phyloP scores from a whole-genome alignment of 2,888 invertebrate genomes.

The Eupeodes luniger region DNA sequence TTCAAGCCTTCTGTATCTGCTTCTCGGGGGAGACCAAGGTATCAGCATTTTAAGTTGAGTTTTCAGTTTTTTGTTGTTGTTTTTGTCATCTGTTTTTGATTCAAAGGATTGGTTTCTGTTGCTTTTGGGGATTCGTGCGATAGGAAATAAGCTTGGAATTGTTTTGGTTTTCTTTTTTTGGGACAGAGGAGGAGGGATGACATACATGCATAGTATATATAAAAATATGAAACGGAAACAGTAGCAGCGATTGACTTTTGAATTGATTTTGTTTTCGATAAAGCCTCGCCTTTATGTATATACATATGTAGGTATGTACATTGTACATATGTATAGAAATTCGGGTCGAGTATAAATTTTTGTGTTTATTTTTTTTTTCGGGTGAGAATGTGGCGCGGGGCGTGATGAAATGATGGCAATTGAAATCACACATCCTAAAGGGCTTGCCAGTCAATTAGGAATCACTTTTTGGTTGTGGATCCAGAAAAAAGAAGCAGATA shows the following conservation, averaged over 20 bases:
- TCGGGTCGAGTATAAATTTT: neutral
- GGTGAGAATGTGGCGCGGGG: neutral
- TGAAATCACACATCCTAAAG: slow-evolving; percentile 24
- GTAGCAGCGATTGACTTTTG: slow-evolving; percentile 62
- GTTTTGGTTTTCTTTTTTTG: slow-evolving; percentile 22
- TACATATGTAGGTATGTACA: no score
- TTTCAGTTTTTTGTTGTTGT: neutral
- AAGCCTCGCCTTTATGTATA: neutral
- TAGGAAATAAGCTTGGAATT: slow-evolving; percentile 30
- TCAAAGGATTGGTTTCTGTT: slow-evolving; percentile 31
- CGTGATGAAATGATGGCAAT: neutral
- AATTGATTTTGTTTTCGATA: slow-evolving; percentile 41
- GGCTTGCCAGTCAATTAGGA: slow-evolving; percentile 44
- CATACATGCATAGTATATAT: neutral
- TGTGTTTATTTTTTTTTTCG: no score
- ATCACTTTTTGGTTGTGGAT: slow-evolving; percentile 1
- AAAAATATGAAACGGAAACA: slow-evolving; percentile 50
- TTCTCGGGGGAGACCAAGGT: neutral
- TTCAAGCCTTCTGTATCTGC: neutral
- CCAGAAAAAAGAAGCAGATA: neutral
- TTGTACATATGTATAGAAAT: neutral
- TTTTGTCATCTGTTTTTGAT: slow-evolving; percentile 16
- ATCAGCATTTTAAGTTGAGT: neutral
- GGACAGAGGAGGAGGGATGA: neutral
- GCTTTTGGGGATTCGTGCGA: slow-evolving; percentile 33